Percentiles rank a stretch among this genome's conserved stretches.
Conservation (phyloP, 1,140 invertebrate genomes). For the Ceratina australensis region DNA sequence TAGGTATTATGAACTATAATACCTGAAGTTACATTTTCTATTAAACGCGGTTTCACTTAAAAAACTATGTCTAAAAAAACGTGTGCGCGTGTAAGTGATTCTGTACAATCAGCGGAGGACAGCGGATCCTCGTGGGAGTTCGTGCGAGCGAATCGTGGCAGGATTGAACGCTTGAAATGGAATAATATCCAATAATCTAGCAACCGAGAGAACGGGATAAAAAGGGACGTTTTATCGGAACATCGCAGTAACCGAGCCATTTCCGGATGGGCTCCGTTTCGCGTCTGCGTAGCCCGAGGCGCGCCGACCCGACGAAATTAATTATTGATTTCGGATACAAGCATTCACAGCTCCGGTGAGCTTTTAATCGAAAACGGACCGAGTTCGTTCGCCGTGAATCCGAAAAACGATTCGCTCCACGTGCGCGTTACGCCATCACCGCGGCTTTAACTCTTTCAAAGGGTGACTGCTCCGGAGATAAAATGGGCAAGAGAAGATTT, state of each 20-base stretch:
- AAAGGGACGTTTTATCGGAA: constrained; percentile 74
- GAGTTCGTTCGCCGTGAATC: constrained; percentile 46
- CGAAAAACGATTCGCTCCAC: constrained; percentile 46
- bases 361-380: constrained; percentile 73
- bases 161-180: constrained; percentile 78
- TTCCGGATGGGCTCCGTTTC: constrained; percentile 53
- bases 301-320: constrained; percentile 69
- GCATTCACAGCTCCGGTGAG: constrained; percentile 61
- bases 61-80: too few species aligned
- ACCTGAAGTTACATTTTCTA: too few species aligned
- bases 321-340: constrained; percentile 78
- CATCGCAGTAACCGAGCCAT: constrained; percentile 67
- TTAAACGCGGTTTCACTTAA: too few species aligned
- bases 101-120: constrained; percentile 65
- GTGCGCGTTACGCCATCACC: constrained; percentile 26
- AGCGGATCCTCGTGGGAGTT: constrained; percentile 66
- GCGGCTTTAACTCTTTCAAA: not conserved
- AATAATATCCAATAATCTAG: constrained; percentile 78
- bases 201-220: constrained; percentile 69
- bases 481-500: not conserved
- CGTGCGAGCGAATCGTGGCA: constrained; percentile 74
- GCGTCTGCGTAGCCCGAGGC: constrained; percentile 47
- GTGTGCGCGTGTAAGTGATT: constrained; percentile 24
- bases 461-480: not conserved
- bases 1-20: not conserved